Base-by-base conservation (phyloP, 2,113 vertebrate species). In the Xiphorhynchus elegans region DNA sequence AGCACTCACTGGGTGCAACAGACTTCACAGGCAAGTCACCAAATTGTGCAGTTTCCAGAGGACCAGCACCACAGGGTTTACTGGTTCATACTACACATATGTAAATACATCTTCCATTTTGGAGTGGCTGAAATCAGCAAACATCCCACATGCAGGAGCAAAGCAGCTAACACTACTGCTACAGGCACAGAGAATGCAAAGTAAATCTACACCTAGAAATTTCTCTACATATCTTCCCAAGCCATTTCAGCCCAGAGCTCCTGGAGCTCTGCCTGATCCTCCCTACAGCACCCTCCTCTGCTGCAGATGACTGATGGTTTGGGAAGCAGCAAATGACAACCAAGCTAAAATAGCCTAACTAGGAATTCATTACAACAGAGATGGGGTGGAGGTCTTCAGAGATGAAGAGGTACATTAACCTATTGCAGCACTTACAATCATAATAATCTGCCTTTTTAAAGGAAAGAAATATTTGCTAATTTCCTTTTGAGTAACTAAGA, bases 1-100 rank as follows among this genome's bases (percentile, higher is more conserved):
- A 74, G 56, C 53, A 20, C 69, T 93, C 84, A 91, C 44, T 23
- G 89, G 56, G 87, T 90, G 70, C 53, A 84, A 63, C 72, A 60
- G 8, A 93, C 76, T 93, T 93, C 91, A 91, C 85, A 95, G 80
- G 95, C 87, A 96, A 95, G 87, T 85, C 89, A 97, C 77, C 85
- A 96, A 96, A 95, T 80, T 52, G 94, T 39, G 66, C 55, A 31
- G 52, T 62, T 94, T 68, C 64, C 63, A 78, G 62, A 91, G 82
- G 89, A 87, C 15, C 62, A 70, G 42, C 82, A 78, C 33, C 33
- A 17, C 15, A 78, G 62, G 84, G 94, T 66, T 89, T 76, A 92
- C 44, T 97, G 96, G 75, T 94, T 73, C 72, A 25, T 1, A n/a
- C 17, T 55, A 55, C 69, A 72, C 2, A 1, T 4, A 20, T 3